Evolutionary conservation across 2,888 invertebrate genomes (phyloP).

Genomic region (Mesorhabditis spiculigera): DNA sequence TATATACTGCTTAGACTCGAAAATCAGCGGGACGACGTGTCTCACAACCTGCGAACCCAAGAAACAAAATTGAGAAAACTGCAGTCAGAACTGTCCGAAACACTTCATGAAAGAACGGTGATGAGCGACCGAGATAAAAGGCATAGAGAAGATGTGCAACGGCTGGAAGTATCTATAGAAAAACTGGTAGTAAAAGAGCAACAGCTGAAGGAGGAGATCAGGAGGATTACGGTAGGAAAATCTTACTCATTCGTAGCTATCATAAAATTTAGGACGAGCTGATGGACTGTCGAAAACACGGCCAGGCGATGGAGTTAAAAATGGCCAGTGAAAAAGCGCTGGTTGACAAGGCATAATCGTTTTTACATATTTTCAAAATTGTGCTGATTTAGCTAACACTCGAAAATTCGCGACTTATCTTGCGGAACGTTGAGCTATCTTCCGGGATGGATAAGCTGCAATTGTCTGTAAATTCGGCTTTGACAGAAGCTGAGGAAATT

Average conservation of each 20-base stretch:
- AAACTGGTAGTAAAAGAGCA: not conserved
- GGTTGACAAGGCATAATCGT: not conserved
- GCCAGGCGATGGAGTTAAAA: not conserved
- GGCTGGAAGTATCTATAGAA: not conserved
- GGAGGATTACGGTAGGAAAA: not conserved
- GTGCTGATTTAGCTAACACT: not conserved
- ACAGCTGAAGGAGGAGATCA: not conserved
- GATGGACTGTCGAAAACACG: constrained; percentile 1
- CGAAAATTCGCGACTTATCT: not conserved
- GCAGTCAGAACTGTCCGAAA: constrained; percentile 2
- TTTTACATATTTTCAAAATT: not conserved
- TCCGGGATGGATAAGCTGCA: not conserved
- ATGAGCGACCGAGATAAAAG: constrained; percentile 2
- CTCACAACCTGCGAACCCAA: not conserved
- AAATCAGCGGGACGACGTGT: not conserved
- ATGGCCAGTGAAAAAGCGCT: not conserved
- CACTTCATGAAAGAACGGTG: not conserved
- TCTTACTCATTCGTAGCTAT: not conserved
- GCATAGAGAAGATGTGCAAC: not conserved
- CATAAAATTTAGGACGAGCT: not conserved
- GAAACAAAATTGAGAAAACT: not conserved
- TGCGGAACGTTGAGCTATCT: not conserved
- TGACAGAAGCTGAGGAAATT: not conserved
- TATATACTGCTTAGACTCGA: not conserved
- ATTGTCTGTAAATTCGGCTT: not conserved